A percentile compares a stretch with the other conserved stretches of the same genome.
phyloP scores from a whole-genome alignment of 2,113 vertebrate genomes.

The Lucifuga dentata region DNA sequence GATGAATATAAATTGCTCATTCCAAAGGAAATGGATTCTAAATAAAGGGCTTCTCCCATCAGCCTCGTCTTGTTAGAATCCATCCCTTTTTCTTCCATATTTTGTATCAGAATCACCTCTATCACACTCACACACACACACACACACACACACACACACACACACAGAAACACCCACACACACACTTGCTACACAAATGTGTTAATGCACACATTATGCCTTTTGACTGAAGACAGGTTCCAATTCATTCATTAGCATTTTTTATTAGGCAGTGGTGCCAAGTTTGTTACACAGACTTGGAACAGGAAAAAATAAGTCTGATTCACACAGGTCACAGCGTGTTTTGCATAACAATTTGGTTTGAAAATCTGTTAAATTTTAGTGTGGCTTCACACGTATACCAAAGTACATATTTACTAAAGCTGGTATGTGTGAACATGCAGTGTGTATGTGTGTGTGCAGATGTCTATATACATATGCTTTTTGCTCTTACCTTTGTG shows the following conservation, averaged over 20 bases:
- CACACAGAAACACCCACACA: conserved; percentile 26
- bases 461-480: not conserved
- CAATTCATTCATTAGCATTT: conserved; percentile 47
- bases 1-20: conserved; percentile 70
- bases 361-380: conserved; percentile 17
- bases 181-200: conserved; percentile 27
- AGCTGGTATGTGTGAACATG: not conserved
- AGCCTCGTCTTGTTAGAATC: conserved; percentile 28
- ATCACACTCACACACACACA: conserved; percentile 5
- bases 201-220: conserved; percentile 23
- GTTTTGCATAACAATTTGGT: conserved; percentile 27
- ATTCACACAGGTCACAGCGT: conserved; percentile 42
- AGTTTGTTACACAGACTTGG: conserved; percentile 50
- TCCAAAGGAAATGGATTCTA: conserved; percentile 65
- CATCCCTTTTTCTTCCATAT: conserved; percentile 33
- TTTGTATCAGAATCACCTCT: conserved; percentile 11
- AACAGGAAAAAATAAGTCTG: conserved; percentile 20
- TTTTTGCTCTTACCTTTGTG: conserved; percentile 85
- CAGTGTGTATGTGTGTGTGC: not conserved
- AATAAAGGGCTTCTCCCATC: conserved; percentile 35
- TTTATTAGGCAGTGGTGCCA: conserved; percentile 43
- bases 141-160: conserved; percentile 1
- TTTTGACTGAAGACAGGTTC: conserved; percentile 43
- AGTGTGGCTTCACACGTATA: not conserved
- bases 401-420: conserved; percentile 4